Evolutionary conservation across 2,797 vertebrate genomes (phyloP).

Genomic region (Poecilia gillii): DNA sequence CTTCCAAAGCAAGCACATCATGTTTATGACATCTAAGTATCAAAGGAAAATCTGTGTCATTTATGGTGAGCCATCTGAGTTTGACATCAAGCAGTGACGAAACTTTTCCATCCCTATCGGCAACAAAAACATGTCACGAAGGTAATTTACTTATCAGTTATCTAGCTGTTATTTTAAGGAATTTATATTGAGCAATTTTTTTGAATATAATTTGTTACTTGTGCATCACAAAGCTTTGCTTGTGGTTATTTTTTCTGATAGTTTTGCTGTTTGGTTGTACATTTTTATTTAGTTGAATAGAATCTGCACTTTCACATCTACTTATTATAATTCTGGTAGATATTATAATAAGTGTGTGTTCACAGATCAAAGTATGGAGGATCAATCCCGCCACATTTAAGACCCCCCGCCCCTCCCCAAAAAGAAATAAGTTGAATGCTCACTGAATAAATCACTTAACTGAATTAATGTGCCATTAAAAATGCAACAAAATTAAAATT

Average conservation of each 20-base stretch:
- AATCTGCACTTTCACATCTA: neutral
- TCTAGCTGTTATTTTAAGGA: neutral
- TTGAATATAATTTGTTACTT: neutral
- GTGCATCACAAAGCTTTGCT: neutral
- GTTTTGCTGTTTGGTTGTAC: neutral
- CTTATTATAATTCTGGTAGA: neutral
- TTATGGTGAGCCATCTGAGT: neutral
- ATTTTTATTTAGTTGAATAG: neutral
- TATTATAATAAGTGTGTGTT: neutral
- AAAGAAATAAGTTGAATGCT: neutral
- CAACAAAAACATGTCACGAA: neutral
- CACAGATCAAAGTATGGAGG: neutral
- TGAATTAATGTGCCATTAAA: neutral
- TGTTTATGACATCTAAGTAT: constrained; percentile 33
- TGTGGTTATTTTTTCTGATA: neutral
- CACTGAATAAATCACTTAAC: neutral
- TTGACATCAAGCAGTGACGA: neutral
- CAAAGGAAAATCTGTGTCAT: constrained; percentile 19
- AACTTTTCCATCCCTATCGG: neutral
- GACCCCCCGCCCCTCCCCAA: neutral
- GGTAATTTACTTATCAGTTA: constrained; percentile 11
- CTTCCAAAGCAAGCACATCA: constrained; percentile 17
- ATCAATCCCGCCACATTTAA: neutral
- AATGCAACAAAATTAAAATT: neutral
- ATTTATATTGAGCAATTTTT: neutral